Percentiles rank a stretch among this genome's conserved stretches.
Evolutionary conservation across 2,113 vertebrate species (phyloP).

Genomic region (Leptodactylus fuscus): DNA sequence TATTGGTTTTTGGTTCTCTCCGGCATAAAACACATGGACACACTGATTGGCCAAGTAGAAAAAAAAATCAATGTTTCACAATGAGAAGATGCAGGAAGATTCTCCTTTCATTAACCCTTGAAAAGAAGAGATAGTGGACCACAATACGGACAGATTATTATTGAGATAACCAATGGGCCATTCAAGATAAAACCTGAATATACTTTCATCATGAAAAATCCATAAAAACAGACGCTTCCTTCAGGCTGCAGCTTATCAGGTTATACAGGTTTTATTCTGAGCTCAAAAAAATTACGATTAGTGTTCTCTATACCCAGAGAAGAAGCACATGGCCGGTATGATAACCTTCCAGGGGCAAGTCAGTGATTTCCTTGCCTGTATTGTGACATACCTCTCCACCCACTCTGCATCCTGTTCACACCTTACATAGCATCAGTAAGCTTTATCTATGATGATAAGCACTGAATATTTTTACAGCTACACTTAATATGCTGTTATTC

Average conservation of each 20-base stretch:
- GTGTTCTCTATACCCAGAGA: too few relatives aligned
- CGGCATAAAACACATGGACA: neutral
- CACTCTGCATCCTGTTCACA: conserved; percentile 16
- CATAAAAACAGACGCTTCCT: neutral
- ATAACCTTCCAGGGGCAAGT: conserved; percentile 29
- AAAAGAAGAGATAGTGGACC: too few relatives aligned
- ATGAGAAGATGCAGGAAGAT: neutral
- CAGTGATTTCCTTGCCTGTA: neutral
- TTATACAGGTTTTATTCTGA: neutral
- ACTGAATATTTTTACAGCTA: neutral
- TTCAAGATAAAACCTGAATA: neutral
- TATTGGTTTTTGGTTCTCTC: too few relatives aligned
- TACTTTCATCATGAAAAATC: neutral
- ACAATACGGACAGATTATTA: too few relatives aligned
- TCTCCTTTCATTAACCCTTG: too few relatives aligned
- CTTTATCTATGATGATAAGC: neutral
- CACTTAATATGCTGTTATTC: neutral
- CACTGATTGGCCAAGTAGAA: neutral
- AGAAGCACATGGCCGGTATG: neutral
- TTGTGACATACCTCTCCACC: neutral
- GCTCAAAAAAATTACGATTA: neutral
- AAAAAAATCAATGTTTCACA: neutral
- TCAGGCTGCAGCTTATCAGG: neutral
- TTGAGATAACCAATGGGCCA: neutral
- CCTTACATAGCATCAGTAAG: neutral